Base-by-base conservation (phyloP, 2,888 invertebrate genomes). In the Malacosoma neustria region DNA sequence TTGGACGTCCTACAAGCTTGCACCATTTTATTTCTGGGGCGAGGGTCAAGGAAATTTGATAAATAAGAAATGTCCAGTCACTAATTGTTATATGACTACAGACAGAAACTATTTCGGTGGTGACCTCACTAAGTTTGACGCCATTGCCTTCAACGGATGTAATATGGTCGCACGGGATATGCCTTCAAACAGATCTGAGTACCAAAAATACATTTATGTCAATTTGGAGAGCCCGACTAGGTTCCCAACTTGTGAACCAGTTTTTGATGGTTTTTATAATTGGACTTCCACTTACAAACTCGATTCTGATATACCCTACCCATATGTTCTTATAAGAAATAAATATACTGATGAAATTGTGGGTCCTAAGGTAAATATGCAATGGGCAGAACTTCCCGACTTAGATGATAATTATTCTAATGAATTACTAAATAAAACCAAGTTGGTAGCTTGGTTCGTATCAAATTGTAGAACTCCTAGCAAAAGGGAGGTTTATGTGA, bases 361-460 rank as follows among this genome's bases (percentile, higher is more conserved):
- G 1, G 84, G 80, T 7, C 84, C 84, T 1, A 72, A 63, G 35
- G 29, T 14, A 11, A 38, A 66, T n/a, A 67, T 71, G 60, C 29
- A 41, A 2, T 77, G 77, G 74, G 30, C 36, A 15, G 40, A 44
- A 30, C 43, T 47, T 7, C 38, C 46, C 29, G 46, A 51, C 11
- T 40, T 57, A 1, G 54, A 61, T 9, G 57, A 65, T 1, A 51
- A 62, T 12, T 43, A 64, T n/a, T 39, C 49, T 12, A 40, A 50
- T n/a, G 61, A 41, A 39, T 39, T 71, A 29, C 42, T 39, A 9
- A 74, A 68, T 40, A 85, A 82, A 48, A 72, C 52, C 0, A 79
- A 72, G 46, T 71, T 74, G 0, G 79, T 64, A 0, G 84, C 80
- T n/a, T 85, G 82, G 84, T 81, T 84, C 35, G 82, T 80, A 0